phyloP scores from a whole-genome alignment of 1,140 invertebrate genomes.

The Caenorhabditis brenneri region DNA sequence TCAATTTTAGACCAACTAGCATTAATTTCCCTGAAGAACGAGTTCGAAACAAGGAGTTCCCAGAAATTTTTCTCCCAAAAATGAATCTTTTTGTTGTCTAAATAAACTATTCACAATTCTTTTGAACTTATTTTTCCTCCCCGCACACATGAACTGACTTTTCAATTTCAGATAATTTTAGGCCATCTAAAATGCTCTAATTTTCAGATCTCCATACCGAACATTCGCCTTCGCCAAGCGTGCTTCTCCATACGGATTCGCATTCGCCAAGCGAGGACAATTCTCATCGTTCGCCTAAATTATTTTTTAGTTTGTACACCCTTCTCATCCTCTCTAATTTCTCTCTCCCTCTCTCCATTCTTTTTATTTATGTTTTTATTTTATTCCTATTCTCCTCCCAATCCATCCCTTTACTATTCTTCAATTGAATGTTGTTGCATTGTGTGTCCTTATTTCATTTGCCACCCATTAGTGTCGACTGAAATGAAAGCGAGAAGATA shows the following conservation, averaged over 20 bases:
- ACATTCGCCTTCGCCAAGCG: constrained; percentile 51
- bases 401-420: not conserved
- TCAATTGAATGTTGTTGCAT: constrained; percentile 35
- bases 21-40: too few species aligned
- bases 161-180: too few species aligned
- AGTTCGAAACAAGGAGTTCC: too few species aligned
- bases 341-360: not conserved
- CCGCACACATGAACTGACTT: too few species aligned
- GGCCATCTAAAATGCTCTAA: not conserved
- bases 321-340: not conserved
- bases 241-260: constrained; percentile 50
- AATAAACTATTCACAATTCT: too few species aligned
- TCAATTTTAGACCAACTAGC: too few species aligned
- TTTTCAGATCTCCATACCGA: constrained; percentile 48
- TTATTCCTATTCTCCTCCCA: not conserved
- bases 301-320: not conserved
- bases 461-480: not conserved
- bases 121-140: too few species aligned
- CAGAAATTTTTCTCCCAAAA: too few species aligned
- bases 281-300: constrained; percentile 39
- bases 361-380: not conserved
- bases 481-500: constrained; percentile 32
- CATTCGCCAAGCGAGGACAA: constrained; percentile 47
- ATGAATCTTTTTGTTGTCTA: too few species aligned
- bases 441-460: constrained; percentile 35